Evolutionary conservation across 2,113 vertebrate genomes (phyloP), one percentile per base, ranked within the genome.

Genomic region (Peromyscus leucopus): DNA sequence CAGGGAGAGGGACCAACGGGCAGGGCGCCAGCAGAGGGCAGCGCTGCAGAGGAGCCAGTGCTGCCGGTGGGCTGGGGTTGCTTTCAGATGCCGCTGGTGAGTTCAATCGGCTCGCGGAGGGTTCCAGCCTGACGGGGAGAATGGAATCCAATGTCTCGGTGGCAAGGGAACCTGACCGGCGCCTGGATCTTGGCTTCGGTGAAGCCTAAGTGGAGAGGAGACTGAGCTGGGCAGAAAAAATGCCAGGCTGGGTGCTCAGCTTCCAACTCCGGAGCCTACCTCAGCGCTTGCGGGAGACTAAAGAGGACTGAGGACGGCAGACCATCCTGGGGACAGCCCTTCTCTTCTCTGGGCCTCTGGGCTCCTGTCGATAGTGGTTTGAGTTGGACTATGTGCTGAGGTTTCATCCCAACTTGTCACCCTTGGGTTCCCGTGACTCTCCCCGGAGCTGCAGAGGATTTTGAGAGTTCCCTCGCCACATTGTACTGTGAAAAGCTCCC

Each of bases 21-120:
- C 94, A n/a, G 5, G 46, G 51, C 22, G 75, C 97, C 96, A 96
- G 96, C 94, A 98, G 97, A 97, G 97, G 97, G 97, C 97, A 89
- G 98, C 85, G 76, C 95, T 85, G 96, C 87, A 48, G 95, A 97
- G 92, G 33, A 87, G 46, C 36, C 6, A 33, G 69, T 6, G 36
- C 67, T 21, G 74, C 76, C 36, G 0, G 3, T 7, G 24, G 63
- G 55, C 7, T 22, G 39, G 78, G 46, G 57, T 76, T 71, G 22
- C n/a, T 69, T 87, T 6, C 48, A 22, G 28, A 57, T 15, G 67
- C 75, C 28, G 24, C 51, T 28, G 0, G 87, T 2, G 22, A n/a
- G 51, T n/a, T 65, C 8, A 83, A 2, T 16, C 0, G 11, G 57
- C 63, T 92, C 28, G 5, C 17, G 33, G 71, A 26, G 63, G 31